phyloP scores from a whole-genome alignment of 1,140 invertebrate genomes.

The Melitaea cinxia region DNA sequence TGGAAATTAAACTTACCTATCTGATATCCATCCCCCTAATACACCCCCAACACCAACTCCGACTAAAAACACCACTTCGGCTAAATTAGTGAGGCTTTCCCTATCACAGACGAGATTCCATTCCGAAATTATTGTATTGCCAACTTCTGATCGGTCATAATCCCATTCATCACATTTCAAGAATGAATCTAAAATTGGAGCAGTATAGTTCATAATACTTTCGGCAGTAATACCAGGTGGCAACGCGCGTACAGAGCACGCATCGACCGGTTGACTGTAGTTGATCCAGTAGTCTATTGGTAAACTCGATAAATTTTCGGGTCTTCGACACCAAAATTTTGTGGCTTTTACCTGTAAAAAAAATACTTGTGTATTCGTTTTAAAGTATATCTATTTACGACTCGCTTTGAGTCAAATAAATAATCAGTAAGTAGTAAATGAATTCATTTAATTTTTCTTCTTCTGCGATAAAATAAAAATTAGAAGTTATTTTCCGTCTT shows the following conservation, averaged over 20 bases:
- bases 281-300: slow-evolving; percentile 83
- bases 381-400: no score
- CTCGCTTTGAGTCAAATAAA: no score
- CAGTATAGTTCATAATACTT: slow-evolving; percentile 65
- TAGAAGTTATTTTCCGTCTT: no score
- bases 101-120: slow-evolving; percentile 86
- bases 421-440: no score
- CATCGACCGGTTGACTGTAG: slow-evolving; percentile 81
- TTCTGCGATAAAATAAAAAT: no score
- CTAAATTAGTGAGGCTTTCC: slow-evolving; percentile 83
- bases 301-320: slow-evolving; percentile 79
- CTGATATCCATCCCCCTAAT: slow-evolving; percentile 87
- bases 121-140: slow-evolving; percentile 84
- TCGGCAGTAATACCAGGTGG: slow-evolving; percentile 54
- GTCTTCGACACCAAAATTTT: slow-evolving; percentile 85
- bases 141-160: slow-evolving; percentile 84
- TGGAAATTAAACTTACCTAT: slow-evolving; percentile 83
- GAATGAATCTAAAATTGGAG: slow-evolving; percentile 57
- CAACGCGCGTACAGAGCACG: slow-evolving; percentile 71
- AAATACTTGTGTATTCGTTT: background rate
- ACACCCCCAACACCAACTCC: slow-evolving; percentile 87
- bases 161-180: slow-evolving; percentile 84
- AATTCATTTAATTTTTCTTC: no score
- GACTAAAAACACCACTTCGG: slow-evolving; percentile 86
- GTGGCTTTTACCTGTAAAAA: slow-evolving; percentile 81